phyloP scores from a whole-genome alignment of 2,797 vertebrate genomes.

The Vipera latastei region DNA sequence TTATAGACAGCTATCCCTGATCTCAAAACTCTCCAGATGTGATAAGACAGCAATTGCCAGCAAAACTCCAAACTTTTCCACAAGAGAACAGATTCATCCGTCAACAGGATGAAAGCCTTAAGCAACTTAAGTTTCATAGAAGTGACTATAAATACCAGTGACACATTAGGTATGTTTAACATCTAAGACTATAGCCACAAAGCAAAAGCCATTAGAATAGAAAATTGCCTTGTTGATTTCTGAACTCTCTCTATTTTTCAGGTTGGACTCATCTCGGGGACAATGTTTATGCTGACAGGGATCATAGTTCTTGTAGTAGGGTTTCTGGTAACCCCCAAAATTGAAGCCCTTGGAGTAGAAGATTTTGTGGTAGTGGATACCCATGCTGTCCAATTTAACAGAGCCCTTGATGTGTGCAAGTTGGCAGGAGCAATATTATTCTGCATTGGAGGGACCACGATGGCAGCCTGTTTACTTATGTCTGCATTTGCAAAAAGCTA shows the following conservation, averaged over 20 bases:
- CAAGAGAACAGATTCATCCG: not conserved
- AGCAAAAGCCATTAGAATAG: not conserved
- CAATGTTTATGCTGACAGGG: slow-evolving; percentile 85
- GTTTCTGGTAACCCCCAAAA: slow-evolving; percentile 86
- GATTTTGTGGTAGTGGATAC: slow-evolving; percentile 85
- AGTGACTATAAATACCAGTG: slow-evolving; percentile 6
- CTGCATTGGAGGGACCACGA: slow-evolving; percentile 86
- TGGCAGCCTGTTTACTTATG: slow-evolving; percentile 88
- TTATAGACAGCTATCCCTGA: not conserved
- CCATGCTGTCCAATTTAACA: slow-evolving; percentile 86
- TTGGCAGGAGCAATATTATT: slow-evolving; percentile 90
- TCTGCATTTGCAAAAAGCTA: slow-evolving; percentile 89
- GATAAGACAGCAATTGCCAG: not conserved
- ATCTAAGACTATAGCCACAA: not conserved
- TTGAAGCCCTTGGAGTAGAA: slow-evolving; percentile 91
- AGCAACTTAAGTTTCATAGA: not conserved
- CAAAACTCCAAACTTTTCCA: not conserved
- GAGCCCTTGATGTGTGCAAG: slow-evolving; percentile 89
- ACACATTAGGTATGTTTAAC: not conserved
- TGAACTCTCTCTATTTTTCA: slow-evolving; percentile 62
- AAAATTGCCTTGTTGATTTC: slow-evolving; percentile 8
- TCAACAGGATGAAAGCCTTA: not conserved
- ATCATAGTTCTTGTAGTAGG: slow-evolving; percentile 87
- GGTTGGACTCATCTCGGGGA: slow-evolving; percentile 93
- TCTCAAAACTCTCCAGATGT: not conserved